Conservation (phyloP, 2,888 invertebrate genomes). For the Rhodophaea formosa region DNA sequence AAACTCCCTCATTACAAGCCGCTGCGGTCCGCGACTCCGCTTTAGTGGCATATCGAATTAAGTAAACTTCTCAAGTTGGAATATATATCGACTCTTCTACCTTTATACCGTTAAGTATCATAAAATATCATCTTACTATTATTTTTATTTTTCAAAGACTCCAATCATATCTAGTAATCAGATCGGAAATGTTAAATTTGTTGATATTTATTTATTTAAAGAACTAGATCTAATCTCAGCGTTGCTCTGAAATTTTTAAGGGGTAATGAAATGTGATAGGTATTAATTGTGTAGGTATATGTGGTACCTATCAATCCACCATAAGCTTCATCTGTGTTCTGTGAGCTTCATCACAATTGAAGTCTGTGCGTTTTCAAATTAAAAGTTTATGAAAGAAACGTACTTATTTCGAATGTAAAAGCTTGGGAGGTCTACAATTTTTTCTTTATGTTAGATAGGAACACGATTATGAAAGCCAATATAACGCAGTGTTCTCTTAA, state of each 20-base stretch:
- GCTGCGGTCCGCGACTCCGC: slow-evolving; percentile 28
- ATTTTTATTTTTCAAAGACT: slow-evolving; percentile 29
- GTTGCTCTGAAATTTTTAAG: too few relatives aligned
- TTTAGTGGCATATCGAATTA: slow-evolving; percentile 45
- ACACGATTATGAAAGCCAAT: slow-evolving; percentile 49
- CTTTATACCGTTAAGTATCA: slow-evolving; percentile 35
- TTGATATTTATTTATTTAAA: too few relatives aligned
- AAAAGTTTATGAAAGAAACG: too few relatives aligned
- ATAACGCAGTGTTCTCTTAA: slow-evolving; percentile 65
- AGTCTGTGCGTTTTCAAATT: too few relatives aligned
- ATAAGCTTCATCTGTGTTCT: too few relatives aligned
- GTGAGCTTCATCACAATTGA: too few relatives aligned
- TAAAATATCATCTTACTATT: slow-evolving; percentile 36
- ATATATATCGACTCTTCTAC: slow-evolving; percentile 32
- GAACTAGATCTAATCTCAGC: too few relatives aligned
- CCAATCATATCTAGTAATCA: slow-evolving; percentile 36
- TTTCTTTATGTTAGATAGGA: slow-evolving; percentile 39
- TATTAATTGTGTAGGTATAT: too few relatives aligned
- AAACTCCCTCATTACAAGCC: slow-evolving; percentile 49
- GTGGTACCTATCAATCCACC: too few relatives aligned
- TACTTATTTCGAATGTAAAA: neutral
- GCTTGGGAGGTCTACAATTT: slow-evolving; percentile 9
- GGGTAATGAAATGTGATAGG: too few relatives aligned
- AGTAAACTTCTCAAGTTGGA: slow-evolving; percentile 41
- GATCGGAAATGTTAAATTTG: slow-evolving; percentile 14